These are phyloP conservation scores for Mormyrops attenuatus DNA, from an alignment of 2,797 vertebrate genomes.

Conservation along the genomic window DNA sequence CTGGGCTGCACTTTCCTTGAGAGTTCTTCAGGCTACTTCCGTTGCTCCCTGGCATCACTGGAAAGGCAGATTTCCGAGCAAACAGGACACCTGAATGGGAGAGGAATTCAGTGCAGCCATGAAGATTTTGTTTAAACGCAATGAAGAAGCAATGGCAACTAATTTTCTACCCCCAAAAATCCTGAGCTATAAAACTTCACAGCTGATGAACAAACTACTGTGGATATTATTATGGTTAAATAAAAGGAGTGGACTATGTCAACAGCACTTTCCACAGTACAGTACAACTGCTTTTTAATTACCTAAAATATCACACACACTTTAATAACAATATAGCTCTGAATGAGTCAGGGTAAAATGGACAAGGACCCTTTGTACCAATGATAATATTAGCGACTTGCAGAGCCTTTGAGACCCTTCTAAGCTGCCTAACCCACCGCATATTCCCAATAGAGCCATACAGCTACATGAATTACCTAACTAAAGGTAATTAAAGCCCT, in stretches of 20 bases:
- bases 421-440: constrained; percentile 29
- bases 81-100: constrained; percentile 76
- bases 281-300: background rate
- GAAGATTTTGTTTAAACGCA: background rate
- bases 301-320: background rate
- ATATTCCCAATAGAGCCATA: constrained; percentile 39
- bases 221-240: background rate
- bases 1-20: constrained; percentile 63
- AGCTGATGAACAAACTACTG: background rate
- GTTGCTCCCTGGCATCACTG: constrained; percentile 55
- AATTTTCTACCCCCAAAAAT: background rate
- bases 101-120: background rate
- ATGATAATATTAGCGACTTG: constrained; percentile 7
- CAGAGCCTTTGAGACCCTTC: constrained; percentile 32
- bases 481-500: constrained; percentile 55
- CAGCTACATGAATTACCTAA: constrained; percentile 39
- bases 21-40: constrained; percentile 46
- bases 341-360: background rate
- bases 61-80: constrained; percentile 67
- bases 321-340: background rate
- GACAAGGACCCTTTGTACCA: background rate
- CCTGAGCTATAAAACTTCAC: background rate
- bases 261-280: background rate
- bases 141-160: background rate
- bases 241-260: background rate